Evolutionary conservation across 1,140 invertebrate genomes (phyloP), one percentile per base, ranked within the genome.

Genomic region (Drosophila pachea): DNA sequence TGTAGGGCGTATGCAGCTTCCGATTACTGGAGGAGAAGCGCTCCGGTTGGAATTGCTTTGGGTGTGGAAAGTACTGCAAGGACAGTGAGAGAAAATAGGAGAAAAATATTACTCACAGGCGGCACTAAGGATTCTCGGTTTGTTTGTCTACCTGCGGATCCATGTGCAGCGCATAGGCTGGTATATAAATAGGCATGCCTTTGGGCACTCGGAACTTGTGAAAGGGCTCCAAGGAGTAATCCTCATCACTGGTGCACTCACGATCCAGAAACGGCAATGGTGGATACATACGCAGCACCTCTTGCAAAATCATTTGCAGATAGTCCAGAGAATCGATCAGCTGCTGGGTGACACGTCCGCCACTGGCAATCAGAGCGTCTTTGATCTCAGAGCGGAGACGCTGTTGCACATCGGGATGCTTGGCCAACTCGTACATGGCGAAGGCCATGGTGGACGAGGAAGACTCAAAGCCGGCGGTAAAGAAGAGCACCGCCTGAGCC

Each of bases 401-500:
- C 4, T 89, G 63, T 59, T 92, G 91, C 0, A 90, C 63, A 3
- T 90, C 86, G 0, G 78, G 77, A 65, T 91, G 74, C 33, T 86
- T 76, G 2, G 91, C 90, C 40, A 92, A 35, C 67, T 91, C 90
- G 72, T 91, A 93, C n/a, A 91, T 43, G 11, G 90, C 87, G 76
- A 91, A 90, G 0, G 86, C 74, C 73, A 91, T 88, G 0, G 90
- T 90, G 1, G 89, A 84, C 0, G 90, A 88, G 4, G 91, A 90
- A 1, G 91, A 91, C 66, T 92, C 91, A 56, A 90, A 92, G 4
- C 91, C 91, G 55, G 92, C 94, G 2, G 91, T 87, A 68, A 94
- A 93, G 73, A 95, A 95, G 5, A 93, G 40, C 1, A 93, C 88
- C 1, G 92, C 91, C 72, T 95, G 93, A 0, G 92, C 91, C 2